phyloP scores from a whole-genome alignment of 2,797 vertebrate genomes.

The Sylvia borin region DNA sequence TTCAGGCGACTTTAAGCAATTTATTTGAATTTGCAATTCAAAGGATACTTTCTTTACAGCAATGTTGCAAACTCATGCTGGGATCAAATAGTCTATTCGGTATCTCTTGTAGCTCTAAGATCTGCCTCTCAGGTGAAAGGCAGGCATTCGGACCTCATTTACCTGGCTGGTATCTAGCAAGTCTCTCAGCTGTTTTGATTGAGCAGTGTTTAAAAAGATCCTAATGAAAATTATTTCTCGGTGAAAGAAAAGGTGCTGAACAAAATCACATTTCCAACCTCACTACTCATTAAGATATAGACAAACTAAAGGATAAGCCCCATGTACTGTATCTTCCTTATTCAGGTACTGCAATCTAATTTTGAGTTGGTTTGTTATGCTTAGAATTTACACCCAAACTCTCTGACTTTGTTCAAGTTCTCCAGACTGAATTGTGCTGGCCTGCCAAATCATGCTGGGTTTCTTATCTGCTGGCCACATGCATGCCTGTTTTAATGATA shows the following conservation, averaged over 20 bases:
- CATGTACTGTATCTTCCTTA: background rate
- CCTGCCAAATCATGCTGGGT: background rate
- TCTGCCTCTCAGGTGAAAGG: background rate
- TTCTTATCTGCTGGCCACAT: background rate
- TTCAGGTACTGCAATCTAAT: background rate
- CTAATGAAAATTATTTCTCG: background rate
- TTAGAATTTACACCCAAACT: background rate
- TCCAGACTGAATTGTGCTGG: background rate
- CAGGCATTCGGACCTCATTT: background rate
- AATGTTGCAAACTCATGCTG: background rate
- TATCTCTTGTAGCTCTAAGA: background rate
- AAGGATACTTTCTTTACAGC: background rate
- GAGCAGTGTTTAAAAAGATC: background rate
- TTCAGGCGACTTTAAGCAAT: background rate
- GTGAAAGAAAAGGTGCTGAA: background rate
- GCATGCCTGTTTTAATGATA: background rate
- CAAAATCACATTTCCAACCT: background rate
- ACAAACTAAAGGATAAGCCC: background rate
- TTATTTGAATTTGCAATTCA: slow-evolving; percentile 1
- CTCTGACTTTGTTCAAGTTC: background rate
- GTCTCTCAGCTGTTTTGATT: background rate
- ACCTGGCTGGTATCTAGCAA: background rate
- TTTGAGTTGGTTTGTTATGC: background rate
- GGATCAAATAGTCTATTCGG: background rate
- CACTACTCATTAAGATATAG: background rate